Evolutionary conservation across 2,888 invertebrate genomes (phyloP).

Genomic region (Cantharis flavilabris): DNA sequence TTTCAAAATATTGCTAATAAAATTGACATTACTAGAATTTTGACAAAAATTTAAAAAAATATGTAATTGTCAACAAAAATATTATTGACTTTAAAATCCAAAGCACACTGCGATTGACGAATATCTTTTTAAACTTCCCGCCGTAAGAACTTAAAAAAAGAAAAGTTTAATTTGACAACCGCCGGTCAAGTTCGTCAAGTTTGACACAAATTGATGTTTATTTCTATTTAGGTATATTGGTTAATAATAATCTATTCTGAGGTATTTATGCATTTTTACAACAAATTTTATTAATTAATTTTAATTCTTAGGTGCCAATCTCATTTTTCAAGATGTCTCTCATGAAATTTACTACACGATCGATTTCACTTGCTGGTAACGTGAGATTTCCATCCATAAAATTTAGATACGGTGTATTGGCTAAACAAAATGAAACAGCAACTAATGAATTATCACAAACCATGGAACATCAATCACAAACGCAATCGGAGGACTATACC

Average conservation of each 20-base stretch:
- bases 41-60: background rate
- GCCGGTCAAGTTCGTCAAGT: background rate
- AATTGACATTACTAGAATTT: background rate
- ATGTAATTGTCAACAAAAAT: too few relatives aligned
- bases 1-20: background rate
- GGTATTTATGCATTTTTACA: background rate
- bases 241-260: background rate
- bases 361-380: constrained; percentile 41
- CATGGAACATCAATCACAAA: constrained; percentile 1
- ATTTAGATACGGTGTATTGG: constrained; percentile 49
- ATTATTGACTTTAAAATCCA: background rate
- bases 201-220: background rate
- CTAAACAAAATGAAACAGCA: constrained; percentile 31
- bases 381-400: constrained; percentile 46
- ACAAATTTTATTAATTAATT: background rate
- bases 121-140: background rate
- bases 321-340: background rate
- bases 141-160: background rate
- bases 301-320: background rate
- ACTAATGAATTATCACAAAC: constrained; percentile 20
- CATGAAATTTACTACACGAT: constrained; percentile 30
- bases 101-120: background rate
- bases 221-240: background rate
- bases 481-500: constrained; percentile 46
- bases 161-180: background rate